Conservation (phyloP, 2,113 vertebrate genomes). For the Penelope pileata region DNA sequence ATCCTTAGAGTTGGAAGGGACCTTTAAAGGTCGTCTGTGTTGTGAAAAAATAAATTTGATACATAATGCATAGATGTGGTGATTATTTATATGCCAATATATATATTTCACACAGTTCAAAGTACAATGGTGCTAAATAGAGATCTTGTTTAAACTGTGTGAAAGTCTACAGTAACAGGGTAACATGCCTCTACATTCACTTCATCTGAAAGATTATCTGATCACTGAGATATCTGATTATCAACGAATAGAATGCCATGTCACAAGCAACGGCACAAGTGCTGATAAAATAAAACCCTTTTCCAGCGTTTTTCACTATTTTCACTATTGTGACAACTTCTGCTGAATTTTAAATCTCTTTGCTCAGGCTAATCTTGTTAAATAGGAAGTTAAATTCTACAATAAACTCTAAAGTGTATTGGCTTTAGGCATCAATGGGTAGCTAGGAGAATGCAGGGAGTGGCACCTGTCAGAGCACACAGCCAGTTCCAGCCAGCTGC, state of each 20-base stretch:
- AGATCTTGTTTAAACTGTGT: background rate
- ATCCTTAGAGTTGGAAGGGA: too few species aligned
- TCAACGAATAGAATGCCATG: background rate
- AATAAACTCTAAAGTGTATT: background rate
- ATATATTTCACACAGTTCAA: background rate
- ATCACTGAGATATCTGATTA: background rate
- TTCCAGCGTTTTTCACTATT: background rate
- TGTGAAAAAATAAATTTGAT: background rate
- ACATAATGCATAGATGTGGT: background rate
- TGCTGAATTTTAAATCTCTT: background rate
- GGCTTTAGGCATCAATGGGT: background rate
- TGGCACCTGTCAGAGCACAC: background rate
- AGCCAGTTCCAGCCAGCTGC: background rate
- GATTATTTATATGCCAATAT: background rate
- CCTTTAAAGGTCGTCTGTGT: too few species aligned
- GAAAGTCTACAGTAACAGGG: background rate
- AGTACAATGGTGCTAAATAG: background rate
- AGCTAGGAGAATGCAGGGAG: accelerated
- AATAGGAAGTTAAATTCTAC: background rate
- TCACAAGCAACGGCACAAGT: background rate
- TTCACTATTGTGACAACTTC: background rate
- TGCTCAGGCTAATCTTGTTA: background rate
- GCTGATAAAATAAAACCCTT: accelerated
- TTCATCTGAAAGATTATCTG: background rate
- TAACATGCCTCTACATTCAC: background rate